These are phyloP conservation scores for Calosoma granatense DNA, from an alignment of 1,140 invertebrate genomes.

Conservation along the genomic window DNA sequence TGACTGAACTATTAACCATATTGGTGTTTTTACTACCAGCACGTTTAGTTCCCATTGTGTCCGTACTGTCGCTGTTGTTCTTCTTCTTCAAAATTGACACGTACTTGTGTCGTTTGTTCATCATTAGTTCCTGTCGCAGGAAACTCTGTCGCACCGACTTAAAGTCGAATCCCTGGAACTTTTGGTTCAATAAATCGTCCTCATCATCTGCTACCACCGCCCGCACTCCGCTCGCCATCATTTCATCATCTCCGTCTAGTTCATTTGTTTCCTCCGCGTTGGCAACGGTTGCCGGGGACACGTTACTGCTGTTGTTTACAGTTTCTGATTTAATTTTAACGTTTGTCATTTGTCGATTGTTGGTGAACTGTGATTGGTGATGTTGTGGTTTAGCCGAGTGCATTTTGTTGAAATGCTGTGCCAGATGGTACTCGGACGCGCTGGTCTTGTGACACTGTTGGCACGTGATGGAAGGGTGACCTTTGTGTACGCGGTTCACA, in stretches of 20 bases:
- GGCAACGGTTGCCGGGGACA: not conserved
- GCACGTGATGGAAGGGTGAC: conserved; percentile 48
- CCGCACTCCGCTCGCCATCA: not conserved
- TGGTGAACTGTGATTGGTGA: conserved; percentile 2
- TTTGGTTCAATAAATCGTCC: conserved; percentile 26
- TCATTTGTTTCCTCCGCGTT: conserved; percentile 11
- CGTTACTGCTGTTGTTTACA: not conserved
- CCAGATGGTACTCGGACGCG: conserved; percentile 46
- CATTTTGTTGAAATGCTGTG: conserved; percentile 47
- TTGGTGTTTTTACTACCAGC: not conserved
- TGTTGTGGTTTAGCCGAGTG: conserved; percentile 38
- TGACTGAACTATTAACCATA: not conserved
- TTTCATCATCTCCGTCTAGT: not conserved
- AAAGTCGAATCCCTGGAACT: conserved; percentile 26
- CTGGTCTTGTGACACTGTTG: conserved; percentile 47
- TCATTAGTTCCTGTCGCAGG: conserved; percentile 24
- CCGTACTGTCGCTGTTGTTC: not conserved
- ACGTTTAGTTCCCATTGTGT: not conserved
- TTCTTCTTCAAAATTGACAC: not conserved
- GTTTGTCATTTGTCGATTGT: not conserved
- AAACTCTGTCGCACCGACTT: conserved; percentile 26
- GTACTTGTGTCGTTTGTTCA: not conserved
- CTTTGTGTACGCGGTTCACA: conserved; percentile 50
- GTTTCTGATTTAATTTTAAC: not conserved
- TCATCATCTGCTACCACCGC: conserved; percentile 11